Base-by-base conservation (phyloP, 2,113 vertebrate species). In the Sphyrna mokarran region DNA sequence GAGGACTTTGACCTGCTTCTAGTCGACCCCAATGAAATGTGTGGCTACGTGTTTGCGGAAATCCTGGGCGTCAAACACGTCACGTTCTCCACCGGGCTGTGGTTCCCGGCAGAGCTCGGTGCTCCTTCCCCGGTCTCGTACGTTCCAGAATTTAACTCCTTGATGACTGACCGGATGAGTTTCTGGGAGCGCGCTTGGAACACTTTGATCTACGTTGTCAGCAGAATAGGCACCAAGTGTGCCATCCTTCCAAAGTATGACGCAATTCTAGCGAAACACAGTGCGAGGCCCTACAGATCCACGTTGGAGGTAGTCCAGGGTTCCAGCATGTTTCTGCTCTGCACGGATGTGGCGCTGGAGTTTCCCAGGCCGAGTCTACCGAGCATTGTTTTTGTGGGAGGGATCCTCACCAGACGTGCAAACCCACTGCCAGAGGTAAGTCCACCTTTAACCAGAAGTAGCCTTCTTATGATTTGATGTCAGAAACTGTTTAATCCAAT, bases 11-110 rank as follows among this genome's bases (percentile, higher is more conserved):
- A 97, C 37, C 72, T 97, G 94, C 61, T 97, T 1, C 76, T 97
- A 96, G 96, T 97, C 76, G 97, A 97, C 83, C 97, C 97, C 29
- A 97, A 97, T 40, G 97, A 97, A 96, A 97, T 97, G 97, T 97
- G 97, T 0, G 97, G 97, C 70, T 97, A 97, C 95, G 97, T 97
- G 33, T 95, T 97, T 70, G 97, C 97, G 33, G 96, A 97, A 83
- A 96, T 97, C 33, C 96, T 97, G 9, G 96, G 0, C 0, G n/a
- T 97, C 63, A 97, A 96, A 85, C 97, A 97, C 10, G 96, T 96
- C 87, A 96, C 96, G 16, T 96, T 97, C 96, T 97, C 97, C 96
- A 97, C 97, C 5, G 97, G 97, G 33, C 97, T 97, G 96, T 97
- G 97, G 97, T 97, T 97, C 95, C 97, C 97, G 95, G 97, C 97